Evolutionary conservation across 2,888 invertebrate genomes (phyloP).

Genomic region (Trichopria drosophilae): DNA sequence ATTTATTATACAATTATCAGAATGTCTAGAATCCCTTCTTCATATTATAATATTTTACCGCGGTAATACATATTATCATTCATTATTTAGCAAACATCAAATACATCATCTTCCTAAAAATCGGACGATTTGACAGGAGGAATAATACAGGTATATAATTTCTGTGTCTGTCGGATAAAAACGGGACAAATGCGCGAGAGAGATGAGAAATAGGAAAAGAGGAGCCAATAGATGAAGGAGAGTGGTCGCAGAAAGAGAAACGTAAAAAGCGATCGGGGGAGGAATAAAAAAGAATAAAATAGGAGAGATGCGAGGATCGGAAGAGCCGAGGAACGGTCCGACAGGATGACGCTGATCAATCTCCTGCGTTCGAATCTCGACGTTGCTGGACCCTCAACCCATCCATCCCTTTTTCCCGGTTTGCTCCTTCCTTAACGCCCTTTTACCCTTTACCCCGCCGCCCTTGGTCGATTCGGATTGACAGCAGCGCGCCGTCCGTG

Average conservation of each 20-base stretch:
- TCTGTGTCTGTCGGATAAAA: too few relatives aligned
- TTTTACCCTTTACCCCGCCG: slow-evolving; percentile 8
- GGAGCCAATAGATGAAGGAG: slow-evolving; percentile 46
- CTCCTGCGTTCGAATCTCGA: slow-evolving; percentile 46
- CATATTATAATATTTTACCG: too few relatives aligned
- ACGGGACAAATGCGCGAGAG: slow-evolving; percentile 21
- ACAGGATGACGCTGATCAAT: slow-evolving; percentile 54
- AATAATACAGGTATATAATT: slow-evolving; percentile 16
- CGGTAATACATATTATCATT: too few relatives aligned
- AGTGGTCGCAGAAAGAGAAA: slow-evolving; percentile 48
- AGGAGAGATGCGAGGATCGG: slow-evolving; percentile 26
- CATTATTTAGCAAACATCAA: too few relatives aligned
- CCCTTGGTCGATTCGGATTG: slow-evolving; percentile 39
- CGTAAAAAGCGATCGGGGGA: slow-evolving; percentile 42
- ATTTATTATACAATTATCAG: too few relatives aligned
- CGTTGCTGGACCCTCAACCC: slow-evolving; percentile 33
- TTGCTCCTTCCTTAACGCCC: slow-evolving; percentile 11
- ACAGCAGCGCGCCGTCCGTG: slow-evolving; percentile 27
- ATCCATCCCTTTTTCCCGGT: slow-evolving; percentile 32
- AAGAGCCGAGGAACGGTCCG: slow-evolving; percentile 40
- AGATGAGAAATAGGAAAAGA: slow-evolving; percentile 39
- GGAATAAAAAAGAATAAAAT: slow-evolving; percentile 30
- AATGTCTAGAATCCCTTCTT: too few relatives aligned
- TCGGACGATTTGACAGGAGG: slow-evolving; percentile 14
- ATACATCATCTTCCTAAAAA: too few relatives aligned